Conservation (phyloP, 2,797 vertebrate species). For the Alca torda region DNA sequence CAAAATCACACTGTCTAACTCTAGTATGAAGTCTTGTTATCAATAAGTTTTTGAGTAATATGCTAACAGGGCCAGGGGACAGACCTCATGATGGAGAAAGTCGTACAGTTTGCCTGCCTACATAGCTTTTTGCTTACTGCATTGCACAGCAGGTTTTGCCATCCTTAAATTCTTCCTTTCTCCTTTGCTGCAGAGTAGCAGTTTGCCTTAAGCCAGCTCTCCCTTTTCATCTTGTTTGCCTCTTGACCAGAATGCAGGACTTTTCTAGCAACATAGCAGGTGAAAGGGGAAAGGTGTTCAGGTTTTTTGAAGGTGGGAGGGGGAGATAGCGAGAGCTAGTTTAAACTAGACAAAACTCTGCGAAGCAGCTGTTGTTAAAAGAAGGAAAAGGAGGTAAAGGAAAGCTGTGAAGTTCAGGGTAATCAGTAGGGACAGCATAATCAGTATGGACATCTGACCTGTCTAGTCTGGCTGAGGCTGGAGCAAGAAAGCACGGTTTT, state of each 20-base stretch:
- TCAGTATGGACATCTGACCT: slow-evolving; percentile 25
- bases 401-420: not conserved
- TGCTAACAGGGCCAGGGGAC: no score
- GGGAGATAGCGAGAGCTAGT: not conserved
- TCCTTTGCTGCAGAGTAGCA: not conserved
- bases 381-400: not conserved
- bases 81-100: not conserved
- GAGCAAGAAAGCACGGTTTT: not conserved
- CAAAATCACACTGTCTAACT: not conserved
- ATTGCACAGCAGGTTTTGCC: not conserved
- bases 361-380: not conserved
- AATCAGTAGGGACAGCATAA: not conserved
- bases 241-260: not conserved
- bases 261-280: not conserved
- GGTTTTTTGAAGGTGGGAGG: not conserved
- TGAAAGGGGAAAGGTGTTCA: not conserved
- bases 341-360: slow-evolving; percentile 10
- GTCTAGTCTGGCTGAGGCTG: slow-evolving; percentile 36
- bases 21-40: not conserved
- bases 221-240: not conserved
- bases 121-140: not conserved
- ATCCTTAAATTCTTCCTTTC: not conserved
- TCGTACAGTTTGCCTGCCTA: not conserved
- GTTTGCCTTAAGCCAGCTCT: not conserved
- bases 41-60: not conserved